These are phyloP conservation scores for Diacarnus erythraeanus DNA, from an alignment of 37 sponge, comb jelly and placozoan species.

Conservation along the genomic window DNA sequence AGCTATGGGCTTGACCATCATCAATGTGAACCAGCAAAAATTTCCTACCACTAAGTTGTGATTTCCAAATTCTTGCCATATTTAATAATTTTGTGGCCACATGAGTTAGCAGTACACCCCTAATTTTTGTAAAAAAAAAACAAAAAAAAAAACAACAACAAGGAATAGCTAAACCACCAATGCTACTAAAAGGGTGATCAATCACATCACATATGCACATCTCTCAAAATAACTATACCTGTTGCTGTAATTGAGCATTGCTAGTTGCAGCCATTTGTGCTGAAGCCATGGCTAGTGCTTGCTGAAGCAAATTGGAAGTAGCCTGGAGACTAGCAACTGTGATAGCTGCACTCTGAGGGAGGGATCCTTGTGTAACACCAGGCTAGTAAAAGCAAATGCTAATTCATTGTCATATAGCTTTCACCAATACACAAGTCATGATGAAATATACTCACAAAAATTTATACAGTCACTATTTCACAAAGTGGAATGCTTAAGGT, in stretches of 20 bases:
- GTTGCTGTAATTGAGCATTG: background rate
- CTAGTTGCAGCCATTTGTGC: background rate
- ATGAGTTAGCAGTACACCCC: background rate
- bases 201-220: no score
- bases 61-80: background rate
- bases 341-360: conserved; percentile 15
- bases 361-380: background rate
- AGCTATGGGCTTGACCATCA: no score
- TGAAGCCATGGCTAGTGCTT: conserved; percentile 23
- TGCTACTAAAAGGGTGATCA: background rate
- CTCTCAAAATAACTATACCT: no score
- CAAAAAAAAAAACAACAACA: background rate
- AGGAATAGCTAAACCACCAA: no score
- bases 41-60: no score
- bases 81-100: background rate
- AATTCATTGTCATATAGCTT: background rate
- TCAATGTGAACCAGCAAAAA: no score
- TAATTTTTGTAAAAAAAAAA: background rate
- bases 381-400: background rate
- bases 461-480: no score
- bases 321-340: conserved; percentile 33
- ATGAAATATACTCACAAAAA: no score
- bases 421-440: background rate
- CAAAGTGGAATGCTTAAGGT: no score
- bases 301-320: conserved; percentile 28